These are phyloP conservation scores for Agraylea sexmaculata DNA, from an alignment of 1,140 invertebrate species.

Conservation along the genomic window DNA sequence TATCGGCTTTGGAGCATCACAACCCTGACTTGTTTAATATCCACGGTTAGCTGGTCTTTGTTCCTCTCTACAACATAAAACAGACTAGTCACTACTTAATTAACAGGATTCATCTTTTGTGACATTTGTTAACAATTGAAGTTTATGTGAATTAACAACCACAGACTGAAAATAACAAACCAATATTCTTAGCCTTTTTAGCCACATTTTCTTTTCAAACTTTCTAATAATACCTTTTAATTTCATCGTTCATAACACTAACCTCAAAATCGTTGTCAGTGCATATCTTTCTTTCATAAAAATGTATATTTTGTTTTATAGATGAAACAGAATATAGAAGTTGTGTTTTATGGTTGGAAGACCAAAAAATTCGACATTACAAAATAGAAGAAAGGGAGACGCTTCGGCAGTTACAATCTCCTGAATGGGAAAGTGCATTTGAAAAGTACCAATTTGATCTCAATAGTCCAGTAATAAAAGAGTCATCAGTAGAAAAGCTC, in stretches of 20 bases:
- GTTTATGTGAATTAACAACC: conserved; percentile 7
- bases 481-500: conserved; percentile 47
- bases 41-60: conserved; percentile 40
- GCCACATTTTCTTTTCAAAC: background rate
- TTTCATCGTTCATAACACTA: conserved; percentile 5
- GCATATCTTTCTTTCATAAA: conserved; percentile 13
- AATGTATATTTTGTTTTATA: conserved; percentile 30
- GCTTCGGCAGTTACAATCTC: conserved; percentile 49
- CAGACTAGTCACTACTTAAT: background rate
- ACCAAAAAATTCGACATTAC: conserved; percentile 85
- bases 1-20: conserved; percentile 64
- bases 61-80: background rate
- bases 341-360: conserved; percentile 82
- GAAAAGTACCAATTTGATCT: conserved; percentile 66
- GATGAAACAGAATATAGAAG: conserved; percentile 69
- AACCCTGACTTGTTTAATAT: conserved; percentile 54
- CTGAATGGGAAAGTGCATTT: conserved; percentile 62
- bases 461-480: conserved; percentile 44
- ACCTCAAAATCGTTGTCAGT: conserved; percentile 8
- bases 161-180: conserved; percentile 7
- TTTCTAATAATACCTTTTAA: conserved; percentile 8
- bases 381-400: conserved; percentile 68
- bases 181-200: background rate
- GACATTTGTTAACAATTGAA: conserved; percentile 6
- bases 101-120: conserved; percentile 5